These are phyloP conservation scores for Leucoraja ocellata DNA, from an alignment of 2,797 vertebrate genomes.

Conservation along the genomic window DNA sequence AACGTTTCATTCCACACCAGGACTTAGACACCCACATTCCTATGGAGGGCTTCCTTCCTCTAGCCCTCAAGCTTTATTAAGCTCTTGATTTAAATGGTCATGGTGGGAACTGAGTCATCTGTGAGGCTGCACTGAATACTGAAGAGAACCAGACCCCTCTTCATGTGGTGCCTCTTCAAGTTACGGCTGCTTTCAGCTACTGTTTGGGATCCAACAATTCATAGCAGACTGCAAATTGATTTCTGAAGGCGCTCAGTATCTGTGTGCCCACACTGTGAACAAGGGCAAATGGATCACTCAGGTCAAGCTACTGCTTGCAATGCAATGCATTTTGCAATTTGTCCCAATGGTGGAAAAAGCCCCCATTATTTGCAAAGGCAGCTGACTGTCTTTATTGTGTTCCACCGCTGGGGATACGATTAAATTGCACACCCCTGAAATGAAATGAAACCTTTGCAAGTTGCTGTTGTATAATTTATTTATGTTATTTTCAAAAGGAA, in stretches of 20 bases:
- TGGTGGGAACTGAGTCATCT: not conserved
- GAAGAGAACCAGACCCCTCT: not conserved
- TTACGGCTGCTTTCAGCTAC: not conserved
- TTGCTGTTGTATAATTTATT: not conserved
- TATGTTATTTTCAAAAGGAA: not conserved
- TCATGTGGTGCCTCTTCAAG: not conserved
- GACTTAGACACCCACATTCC: not conserved
- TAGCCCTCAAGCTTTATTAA: not conserved
- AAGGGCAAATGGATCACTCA: not conserved
- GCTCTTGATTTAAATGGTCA: not conserved
- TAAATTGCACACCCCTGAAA: not conserved
- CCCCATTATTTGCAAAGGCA: not conserved
- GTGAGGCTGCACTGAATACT: not conserved
- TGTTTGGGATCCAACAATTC: not conserved
- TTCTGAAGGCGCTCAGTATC: not conserved
- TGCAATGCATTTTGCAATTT: not conserved
- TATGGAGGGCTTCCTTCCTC: not conserved
- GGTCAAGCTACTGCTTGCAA: not conserved
- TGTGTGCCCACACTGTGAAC: not conserved
- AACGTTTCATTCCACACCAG: not conserved
- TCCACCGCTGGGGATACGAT: not conserved
- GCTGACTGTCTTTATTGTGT: not conserved
- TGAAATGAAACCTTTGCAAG: not conserved
- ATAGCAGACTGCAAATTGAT: not conserved
- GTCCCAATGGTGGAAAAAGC: not conserved